These are phyloP conservation scores for Acrossocheilus fasciatus DNA, from an alignment of 2,797 vertebrate genomes.

Conservation along the genomic window DNA sequence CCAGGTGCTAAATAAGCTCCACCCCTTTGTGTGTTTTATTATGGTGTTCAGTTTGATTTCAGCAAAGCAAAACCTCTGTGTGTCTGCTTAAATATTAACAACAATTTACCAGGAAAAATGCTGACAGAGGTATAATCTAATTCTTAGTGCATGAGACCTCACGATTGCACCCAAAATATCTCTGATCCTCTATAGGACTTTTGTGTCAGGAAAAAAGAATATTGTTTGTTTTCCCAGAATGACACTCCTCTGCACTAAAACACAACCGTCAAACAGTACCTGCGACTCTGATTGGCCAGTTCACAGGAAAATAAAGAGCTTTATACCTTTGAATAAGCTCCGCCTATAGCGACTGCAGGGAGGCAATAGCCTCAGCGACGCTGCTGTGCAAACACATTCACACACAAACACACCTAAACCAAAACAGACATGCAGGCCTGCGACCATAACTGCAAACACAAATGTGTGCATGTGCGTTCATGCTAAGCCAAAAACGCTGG, in stretches of 20 bases:
- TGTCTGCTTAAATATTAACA: constrained; percentile 45
- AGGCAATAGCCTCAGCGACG: constrained; percentile 57
- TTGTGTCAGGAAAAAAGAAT: background rate
- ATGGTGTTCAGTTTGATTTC: background rate
- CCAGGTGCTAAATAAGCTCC: constrained; percentile 35
- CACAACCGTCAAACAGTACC: constrained; percentile 46
- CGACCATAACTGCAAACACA: constrained; percentile 10
- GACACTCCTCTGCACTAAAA: constrained; percentile 28
- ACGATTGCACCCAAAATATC: background rate
- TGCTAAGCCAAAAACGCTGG: background rate
- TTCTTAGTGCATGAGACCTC: background rate
- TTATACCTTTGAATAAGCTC: constrained; percentile 34
- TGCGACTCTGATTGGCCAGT: constrained; percentile 37
- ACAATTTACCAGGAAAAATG: constrained; percentile 48
- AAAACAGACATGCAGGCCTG: constrained; percentile 37
- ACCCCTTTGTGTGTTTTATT: constrained; percentile 35
- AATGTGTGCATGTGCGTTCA: constrained; percentile 20
- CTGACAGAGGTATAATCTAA: background rate
- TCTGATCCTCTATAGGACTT: background rate
- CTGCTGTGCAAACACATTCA: constrained; percentile 30
- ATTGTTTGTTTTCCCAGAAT: constrained; percentile 23
- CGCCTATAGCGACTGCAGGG: constrained; percentile 23
- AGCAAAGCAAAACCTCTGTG: background rate
- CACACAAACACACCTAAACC: constrained; percentile 42
- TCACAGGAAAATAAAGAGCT: constrained; percentile 26